Percentiles rank a stretch among this genome's conserved stretches.
Evolutionary conservation across 92 coral and sea anemone genomes (phyloP).

Genomic region (Epizoanthus fatuus): DNA sequence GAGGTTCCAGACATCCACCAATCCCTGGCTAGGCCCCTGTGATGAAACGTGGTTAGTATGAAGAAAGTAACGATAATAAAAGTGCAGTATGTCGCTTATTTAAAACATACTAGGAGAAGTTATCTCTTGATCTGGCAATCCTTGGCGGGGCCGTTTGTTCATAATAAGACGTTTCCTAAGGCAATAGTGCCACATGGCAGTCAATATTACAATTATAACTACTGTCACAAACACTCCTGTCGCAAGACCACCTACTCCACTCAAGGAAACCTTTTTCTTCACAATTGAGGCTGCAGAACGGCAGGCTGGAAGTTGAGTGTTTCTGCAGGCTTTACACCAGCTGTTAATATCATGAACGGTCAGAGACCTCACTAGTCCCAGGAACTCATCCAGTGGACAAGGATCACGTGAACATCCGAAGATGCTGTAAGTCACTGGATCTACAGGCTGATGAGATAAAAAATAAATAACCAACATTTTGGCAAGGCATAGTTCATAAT

Average conservation of each 20-base stretch:
- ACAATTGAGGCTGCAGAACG: constrained; percentile 33
- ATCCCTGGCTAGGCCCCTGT: too few species aligned
- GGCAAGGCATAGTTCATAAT: too few species aligned
- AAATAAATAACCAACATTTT: background rate
- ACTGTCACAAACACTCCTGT: constrained; percentile 73
- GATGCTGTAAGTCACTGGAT: constrained; percentile 40
- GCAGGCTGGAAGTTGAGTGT: constrained; percentile 51
- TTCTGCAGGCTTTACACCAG: constrained; percentile 75
- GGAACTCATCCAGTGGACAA: constrained; percentile 58
- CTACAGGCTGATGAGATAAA: background rate
- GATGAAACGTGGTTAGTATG: too few species aligned
- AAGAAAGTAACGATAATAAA: too few species aligned
- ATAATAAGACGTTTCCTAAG: constrained; percentile 57
- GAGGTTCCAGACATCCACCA: too few species aligned
- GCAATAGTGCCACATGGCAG: constrained; percentile 69
- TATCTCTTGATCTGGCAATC: constrained; percentile 67
- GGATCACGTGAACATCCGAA: constrained; percentile 63
- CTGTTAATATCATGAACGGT: constrained; percentile 60
- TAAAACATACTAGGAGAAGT: background rate
- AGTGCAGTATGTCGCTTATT: too few species aligned
- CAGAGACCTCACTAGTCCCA: constrained; percentile 43
- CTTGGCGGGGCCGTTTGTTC: constrained; percentile 42
- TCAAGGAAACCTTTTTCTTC: constrained; percentile 39
- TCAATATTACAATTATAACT: constrained; percentile 27
- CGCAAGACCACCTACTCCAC: constrained; percentile 79